Evolutionary conservation across 1,140 invertebrate genomes (phyloP).

Genomic region (Idris sp.): DNA sequence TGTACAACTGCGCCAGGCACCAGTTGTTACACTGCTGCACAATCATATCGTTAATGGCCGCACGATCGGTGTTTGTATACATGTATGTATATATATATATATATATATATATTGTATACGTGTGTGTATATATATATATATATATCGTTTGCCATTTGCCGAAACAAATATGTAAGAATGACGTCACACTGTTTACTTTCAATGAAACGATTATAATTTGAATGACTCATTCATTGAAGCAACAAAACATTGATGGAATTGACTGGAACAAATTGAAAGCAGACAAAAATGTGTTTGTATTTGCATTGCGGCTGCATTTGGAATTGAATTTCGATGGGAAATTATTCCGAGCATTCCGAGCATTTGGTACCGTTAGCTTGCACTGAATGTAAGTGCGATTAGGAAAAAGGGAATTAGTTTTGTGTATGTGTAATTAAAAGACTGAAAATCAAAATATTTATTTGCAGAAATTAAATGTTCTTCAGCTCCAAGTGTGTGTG

Average conservation of each 20-base stretch:
- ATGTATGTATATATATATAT: too few species aligned
- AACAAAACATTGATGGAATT: too few species aligned
- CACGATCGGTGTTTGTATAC: conserved; percentile 12
- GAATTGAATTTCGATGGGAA: conserved; percentile 5
- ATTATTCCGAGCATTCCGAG: not conserved
- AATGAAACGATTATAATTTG: conserved; percentile 20
- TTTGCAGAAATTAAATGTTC: too few species aligned
- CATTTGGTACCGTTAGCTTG: not conserved
- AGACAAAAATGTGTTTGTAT: too few species aligned
- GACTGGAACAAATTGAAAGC: too few species aligned
- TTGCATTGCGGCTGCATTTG: conserved; percentile 1
- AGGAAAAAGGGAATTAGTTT: too few species aligned
- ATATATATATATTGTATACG: too few species aligned
- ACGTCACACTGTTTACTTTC: conserved; percentile 24
- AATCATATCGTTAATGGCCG: conserved; percentile 44
- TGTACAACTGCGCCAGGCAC: conserved; percentile 31
- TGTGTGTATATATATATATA: too few species aligned
- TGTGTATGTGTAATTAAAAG: too few species aligned
- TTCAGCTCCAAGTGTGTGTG: too few species aligned
- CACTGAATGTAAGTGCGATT: too few species aligned
- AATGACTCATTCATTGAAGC: conserved; percentile 19
- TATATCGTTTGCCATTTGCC: conserved; percentile 9
- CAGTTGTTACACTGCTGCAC: conserved; percentile 40
- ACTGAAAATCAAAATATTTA: too few species aligned
- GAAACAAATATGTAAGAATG: conserved; percentile 2